Percentiles rank a stretch among this genome's conserved stretches.
Conservation (phyloP, 2,888 invertebrate genomes). For the Caradrina clavipalpis region DNA sequence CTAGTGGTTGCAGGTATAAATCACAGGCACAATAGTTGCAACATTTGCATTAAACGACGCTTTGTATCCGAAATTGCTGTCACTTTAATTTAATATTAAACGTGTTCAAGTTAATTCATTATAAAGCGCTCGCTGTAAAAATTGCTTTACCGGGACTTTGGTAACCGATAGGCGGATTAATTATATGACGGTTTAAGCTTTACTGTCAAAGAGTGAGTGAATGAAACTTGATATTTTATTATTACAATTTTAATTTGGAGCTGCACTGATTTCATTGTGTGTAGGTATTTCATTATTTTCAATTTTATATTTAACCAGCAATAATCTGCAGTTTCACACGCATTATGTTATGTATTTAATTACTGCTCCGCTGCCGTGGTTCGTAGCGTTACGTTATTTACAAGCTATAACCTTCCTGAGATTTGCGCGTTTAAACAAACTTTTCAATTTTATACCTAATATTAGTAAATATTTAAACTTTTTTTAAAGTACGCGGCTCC, state of each 20-base stretch:
- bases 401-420: too few species aligned
- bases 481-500: too few species aligned
- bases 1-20: conserved; percentile 74
- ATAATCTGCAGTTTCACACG: too few species aligned
- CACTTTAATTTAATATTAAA: conserved; percentile 79
- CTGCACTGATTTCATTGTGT: conserved; percentile 19
- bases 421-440: too few species aligned
- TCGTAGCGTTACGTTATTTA: too few species aligned
- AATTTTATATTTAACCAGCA: background rate
- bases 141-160: conserved; percentile 39
- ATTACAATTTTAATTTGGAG: conserved; percentile 33
- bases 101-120: conserved; percentile 70
- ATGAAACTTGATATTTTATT: conserved; percentile 51
- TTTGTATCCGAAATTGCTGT: conserved; percentile 76
- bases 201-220: conserved; percentile 34
- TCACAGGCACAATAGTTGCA: conserved; percentile 76
- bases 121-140: conserved; percentile 55
- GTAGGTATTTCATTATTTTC: conserved; percentile 11
- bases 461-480: too few species aligned
- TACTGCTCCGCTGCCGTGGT: too few species aligned
- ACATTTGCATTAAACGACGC: conserved; percentile 79
- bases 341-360: too few species aligned
- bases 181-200: conserved; percentile 63
- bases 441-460: too few species aligned
- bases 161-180: conserved; percentile 66